Percentiles rank a stretch among this genome's conserved stretches.
Evolutionary conservation across 2,113 vertebrate species (phyloP).

Genomic region (Apeltes quadracus): DNA sequence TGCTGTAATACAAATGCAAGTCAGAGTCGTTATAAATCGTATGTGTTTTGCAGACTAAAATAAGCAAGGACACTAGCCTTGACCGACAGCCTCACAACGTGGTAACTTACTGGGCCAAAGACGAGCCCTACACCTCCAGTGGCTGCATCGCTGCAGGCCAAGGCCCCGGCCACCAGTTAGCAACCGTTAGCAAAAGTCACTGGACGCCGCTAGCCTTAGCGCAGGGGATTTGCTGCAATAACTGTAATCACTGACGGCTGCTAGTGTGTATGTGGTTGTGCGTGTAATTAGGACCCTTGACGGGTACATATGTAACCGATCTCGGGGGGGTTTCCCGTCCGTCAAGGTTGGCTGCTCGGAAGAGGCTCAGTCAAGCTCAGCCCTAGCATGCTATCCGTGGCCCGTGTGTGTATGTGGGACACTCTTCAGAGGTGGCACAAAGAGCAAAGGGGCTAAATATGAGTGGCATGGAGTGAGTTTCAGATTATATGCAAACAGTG

Average conservation of each 20-base stretch:
- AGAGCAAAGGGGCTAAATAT: neutral
- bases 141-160: constrained; percentile 20
- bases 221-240: constrained; percentile 54
- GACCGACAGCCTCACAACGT: constrained; percentile 36
- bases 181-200: constrained; percentile 26
- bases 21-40: constrained; percentile 30
- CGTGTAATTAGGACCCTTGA: constrained; percentile 64
- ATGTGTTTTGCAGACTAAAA: constrained; percentile 8
- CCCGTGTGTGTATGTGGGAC: constrained; percentile 1
- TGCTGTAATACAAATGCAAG: constrained; percentile 7
- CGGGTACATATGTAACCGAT: constrained; percentile 76
- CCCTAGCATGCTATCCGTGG: neutral
- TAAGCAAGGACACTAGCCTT: constrained; percentile 29
- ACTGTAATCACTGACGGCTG: constrained; percentile 57
- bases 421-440: constrained; percentile 4
- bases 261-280: constrained; percentile 27
- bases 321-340: constrained; percentile 67
- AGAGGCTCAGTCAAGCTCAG: constrained; percentile 43
- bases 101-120: constrained; percentile 31
- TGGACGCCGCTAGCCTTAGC: constrained; percentile 27
- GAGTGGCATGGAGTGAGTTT: neutral
- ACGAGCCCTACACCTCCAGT: constrained; percentile 14
- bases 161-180: constrained; percentile 42
- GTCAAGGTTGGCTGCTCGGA: constrained; percentile 60
- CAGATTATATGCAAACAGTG: neutral